These are phyloP conservation scores for Tenthredo amoena DNA, from an alignment of 2,888 invertebrate genomes.

Conservation along the genomic window DNA sequence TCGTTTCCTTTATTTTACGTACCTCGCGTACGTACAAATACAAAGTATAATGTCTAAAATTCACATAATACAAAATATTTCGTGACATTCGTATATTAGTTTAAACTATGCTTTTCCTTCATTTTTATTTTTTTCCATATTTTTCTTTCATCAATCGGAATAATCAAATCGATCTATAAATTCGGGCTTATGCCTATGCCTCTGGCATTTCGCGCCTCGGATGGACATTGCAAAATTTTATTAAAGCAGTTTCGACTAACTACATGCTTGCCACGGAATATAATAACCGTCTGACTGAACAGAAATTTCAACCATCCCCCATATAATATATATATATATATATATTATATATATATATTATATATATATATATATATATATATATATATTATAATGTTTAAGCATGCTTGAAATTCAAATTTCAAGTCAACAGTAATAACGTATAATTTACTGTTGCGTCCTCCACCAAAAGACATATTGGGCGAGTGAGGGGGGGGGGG, in stretches of 20 bases:
- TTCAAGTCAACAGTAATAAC: neutral
- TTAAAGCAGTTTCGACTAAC: slow-evolving; percentile 15
- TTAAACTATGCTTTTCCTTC: neutral
- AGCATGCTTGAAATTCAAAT: neutral
- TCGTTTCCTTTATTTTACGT: neutral
- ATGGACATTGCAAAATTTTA: neutral
- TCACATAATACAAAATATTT: slow-evolving; percentile 30
- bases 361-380: neutral
- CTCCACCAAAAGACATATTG: slow-evolving; percentile 30
- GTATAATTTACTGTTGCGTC: slow-evolving; percentile 24
- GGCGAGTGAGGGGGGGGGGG: neutral
- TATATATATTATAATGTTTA: neutral
- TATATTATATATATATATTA: neutral
- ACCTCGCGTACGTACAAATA: neutral
- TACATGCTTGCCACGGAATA: slow-evolving; percentile 23
- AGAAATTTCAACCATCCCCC: neutral
- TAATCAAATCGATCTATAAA: neutral
- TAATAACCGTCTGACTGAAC: slow-evolving; percentile 11
- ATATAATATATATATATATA: neutral
- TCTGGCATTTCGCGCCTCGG: neutral
- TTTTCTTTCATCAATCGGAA: neutral
- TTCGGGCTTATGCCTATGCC: neutral
- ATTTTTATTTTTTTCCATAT: neutral
- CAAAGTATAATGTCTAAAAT: neutral
- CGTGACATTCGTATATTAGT: slow-evolving; percentile 7